phyloP scores from a whole-genome alignment of 2,113 vertebrate genomes.

The Sterrhoptilus dennistouni region DNA sequence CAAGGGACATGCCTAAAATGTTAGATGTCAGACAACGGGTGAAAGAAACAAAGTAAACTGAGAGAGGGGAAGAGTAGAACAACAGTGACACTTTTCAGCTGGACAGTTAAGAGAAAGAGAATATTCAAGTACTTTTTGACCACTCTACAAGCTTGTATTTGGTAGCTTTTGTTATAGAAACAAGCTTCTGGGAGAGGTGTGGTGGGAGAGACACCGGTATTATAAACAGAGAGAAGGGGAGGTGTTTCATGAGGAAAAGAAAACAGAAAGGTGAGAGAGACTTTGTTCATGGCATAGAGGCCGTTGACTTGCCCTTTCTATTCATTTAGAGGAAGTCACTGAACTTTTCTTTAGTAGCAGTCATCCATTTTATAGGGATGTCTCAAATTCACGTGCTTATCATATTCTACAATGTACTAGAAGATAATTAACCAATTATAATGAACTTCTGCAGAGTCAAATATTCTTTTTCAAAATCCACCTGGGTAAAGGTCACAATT shows the following conservation, averaged over 20 bases:
- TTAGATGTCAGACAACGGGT: neutral
- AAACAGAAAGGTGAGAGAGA: neutral
- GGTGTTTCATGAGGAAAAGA: neutral
- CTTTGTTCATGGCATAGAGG: neutral
- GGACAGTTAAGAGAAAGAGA: neutral
- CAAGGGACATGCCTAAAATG: neutral
- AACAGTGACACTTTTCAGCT: neutral
- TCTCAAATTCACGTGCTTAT: neutral
- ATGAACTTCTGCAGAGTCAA: neutral
- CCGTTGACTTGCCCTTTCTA: neutral
- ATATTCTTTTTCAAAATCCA: neutral
- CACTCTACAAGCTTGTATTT: neutral
- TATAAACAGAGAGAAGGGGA: neutral
- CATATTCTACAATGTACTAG: neutral
- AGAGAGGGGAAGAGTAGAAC: neutral
- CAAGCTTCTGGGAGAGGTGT: neutral
- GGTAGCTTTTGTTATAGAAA: neutral
- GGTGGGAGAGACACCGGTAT: neutral
- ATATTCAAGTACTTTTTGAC: neutral
- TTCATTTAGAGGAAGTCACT: neutral
- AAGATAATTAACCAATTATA: slow-evolving; percentile 32
- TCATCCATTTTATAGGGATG: neutral
- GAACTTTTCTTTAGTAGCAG: neutral
- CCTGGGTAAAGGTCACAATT: neutral
- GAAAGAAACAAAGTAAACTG: neutral